Percentiles rank a stretch among this genome's conserved stretches.
These are phyloP conservation scores for Luscinia luscinia DNA, from an alignment of 2,797 vertebrate species.

Conservation along the genomic window DNA sequence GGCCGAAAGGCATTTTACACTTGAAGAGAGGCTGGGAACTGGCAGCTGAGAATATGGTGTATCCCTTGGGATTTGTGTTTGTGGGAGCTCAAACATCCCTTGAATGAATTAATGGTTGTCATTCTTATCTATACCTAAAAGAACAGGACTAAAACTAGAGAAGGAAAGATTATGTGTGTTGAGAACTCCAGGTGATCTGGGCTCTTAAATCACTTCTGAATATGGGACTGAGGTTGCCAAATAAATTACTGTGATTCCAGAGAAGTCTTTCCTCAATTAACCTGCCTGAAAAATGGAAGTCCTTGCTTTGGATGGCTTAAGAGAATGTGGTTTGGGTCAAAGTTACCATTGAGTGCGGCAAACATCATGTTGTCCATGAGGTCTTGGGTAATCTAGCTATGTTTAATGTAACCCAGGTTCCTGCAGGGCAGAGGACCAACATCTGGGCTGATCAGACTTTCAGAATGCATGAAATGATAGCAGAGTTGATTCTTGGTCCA, in stretches of 20 bases:
- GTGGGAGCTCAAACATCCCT: neutral
- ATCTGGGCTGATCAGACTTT: conserved; percentile 1
- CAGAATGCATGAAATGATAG: neutral
- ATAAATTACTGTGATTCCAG: neutral
- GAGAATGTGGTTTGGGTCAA: neutral
- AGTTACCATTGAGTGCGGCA: neutral
- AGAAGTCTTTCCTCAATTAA: neutral
- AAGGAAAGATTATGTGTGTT: neutral
- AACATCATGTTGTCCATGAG: neutral
- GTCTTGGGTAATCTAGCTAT: neutral
- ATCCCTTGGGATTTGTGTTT: neutral
- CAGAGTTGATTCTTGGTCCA: neutral
- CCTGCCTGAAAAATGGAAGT: neutral
- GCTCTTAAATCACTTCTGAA: neutral
- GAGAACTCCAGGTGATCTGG: neutral
- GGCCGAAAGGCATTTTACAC: neutral
- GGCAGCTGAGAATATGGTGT: neutral
- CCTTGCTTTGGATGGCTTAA: neutral
- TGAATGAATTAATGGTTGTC: neutral
- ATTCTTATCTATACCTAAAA: neutral
- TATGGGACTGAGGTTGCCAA: neutral
- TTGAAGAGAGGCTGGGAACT: neutral
- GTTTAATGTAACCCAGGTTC: neutral
- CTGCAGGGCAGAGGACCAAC: neutral
- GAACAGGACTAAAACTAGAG: neutral